Percentiles rank a stretch among this genome's conserved stretches.
These are phyloP conservation scores for Noctilio leporinus DNA, from an alignment of 2,113 vertebrate genomes.

Conservation along the genomic window DNA sequence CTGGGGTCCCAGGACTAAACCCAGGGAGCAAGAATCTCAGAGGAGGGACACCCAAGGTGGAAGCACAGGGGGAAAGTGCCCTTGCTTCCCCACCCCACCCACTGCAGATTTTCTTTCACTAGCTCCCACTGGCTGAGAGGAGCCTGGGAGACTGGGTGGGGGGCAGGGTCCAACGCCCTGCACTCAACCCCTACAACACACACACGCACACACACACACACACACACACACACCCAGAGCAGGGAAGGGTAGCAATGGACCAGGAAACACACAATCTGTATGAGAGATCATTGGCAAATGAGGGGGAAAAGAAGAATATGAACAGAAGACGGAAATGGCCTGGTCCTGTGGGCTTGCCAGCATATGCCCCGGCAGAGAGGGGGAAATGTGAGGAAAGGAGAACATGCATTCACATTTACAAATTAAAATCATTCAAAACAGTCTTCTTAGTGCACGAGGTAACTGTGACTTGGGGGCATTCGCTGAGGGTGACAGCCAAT, in stretches of 20 bases:
- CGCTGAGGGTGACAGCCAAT: too few relatives aligned
- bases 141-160: not conserved
- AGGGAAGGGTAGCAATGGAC: not conserved
- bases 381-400: not conserved
- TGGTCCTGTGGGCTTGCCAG: not conserved
- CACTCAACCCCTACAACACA: too few relatives aligned
- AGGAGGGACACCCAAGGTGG: not conserved
- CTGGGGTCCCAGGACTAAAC: too few relatives aligned
- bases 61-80: not conserved
- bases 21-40: not conserved
- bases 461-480: too few relatives aligned
- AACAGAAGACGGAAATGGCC: not conserved
- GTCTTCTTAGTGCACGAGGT: too few relatives aligned
- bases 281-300: not conserved
- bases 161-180: not conserved
- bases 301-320: not conserved
- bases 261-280: not conserved
- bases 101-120: not conserved
- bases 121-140: not conserved
- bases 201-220: too few relatives aligned
- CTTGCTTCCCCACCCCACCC: not conserved
- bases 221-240: too few relatives aligned
- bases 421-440: too few relatives aligned
- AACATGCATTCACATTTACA: too few relatives aligned
- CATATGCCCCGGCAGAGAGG: not conserved